Evolutionary conservation across 2,797 vertebrate species (phyloP).

Genomic region (Alcedo atthis): DNA sequence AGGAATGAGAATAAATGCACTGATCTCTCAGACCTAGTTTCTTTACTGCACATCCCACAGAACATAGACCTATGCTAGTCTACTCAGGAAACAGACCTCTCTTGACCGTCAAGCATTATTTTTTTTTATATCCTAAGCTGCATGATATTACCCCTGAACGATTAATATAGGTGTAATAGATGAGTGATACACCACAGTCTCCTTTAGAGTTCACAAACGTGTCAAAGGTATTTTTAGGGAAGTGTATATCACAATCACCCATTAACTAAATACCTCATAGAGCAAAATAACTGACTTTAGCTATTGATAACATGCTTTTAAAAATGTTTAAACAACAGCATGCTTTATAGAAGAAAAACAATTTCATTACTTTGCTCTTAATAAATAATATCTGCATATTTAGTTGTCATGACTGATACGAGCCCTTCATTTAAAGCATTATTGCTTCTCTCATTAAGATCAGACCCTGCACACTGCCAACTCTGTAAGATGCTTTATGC

Average conservation of each 20-base stretch:
- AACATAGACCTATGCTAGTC: not conserved
- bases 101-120: not conserved
- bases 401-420: not conserved
- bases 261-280: not conserved
- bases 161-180: not conserved
- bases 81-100: not conserved
- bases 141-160: not conserved
- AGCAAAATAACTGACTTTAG: constrained; percentile 4
- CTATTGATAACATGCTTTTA: not conserved
- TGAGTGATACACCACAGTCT: not conserved
- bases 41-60: not conserved
- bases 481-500: not conserved
- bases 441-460: constrained; percentile 52
- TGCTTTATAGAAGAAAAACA: not conserved
- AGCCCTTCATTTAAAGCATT: not conserved
- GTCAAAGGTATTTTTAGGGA: not conserved
- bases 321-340: not conserved
- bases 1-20: not conserved
- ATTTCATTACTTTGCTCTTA: constrained; percentile 2
- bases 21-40: not conserved
- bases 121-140: not conserved
- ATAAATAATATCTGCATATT: constrained; percentile 48
- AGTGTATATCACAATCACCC: not conserved
- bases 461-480: constrained; percentile 1
- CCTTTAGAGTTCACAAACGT: not conserved